These are phyloP conservation scores for Papilio dardanus DNA, from an alignment of 1,140 invertebrate species.

Conservation along the genomic window DNA sequence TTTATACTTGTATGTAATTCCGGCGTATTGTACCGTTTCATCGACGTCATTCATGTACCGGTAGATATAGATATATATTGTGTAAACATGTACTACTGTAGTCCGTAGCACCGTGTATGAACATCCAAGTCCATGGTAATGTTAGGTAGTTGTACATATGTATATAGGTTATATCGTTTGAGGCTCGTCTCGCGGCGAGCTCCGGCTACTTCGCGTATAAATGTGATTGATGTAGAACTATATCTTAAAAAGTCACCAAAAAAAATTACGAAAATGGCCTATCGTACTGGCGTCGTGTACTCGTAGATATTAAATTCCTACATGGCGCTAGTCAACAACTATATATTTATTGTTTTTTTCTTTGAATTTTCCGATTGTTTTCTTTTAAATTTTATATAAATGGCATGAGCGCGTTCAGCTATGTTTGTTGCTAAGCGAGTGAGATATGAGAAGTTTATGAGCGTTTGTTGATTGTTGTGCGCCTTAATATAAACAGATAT, in stretches of 20 bases:
- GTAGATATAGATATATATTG: slow-evolving; percentile 30
- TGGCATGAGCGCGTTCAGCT: slow-evolving; percentile 60
- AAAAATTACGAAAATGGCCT: slow-evolving; percentile 71
- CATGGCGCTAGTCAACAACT: slow-evolving; percentile 53
- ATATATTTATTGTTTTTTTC: slow-evolving; percentile 59
- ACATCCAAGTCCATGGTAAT: slow-evolving; percentile 57
- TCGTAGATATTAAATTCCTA: slow-evolving; percentile 44
- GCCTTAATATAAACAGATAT: slow-evolving; percentile 50
- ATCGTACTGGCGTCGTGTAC: slow-evolving; percentile 48
- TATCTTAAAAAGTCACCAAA: slow-evolving; percentile 67
- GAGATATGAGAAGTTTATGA: slow-evolving; percentile 65
- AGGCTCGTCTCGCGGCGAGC: slow-evolving; percentile 54
- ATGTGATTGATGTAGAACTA: slow-evolving; percentile 64
- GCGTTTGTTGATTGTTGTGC: slow-evolving; percentile 76
- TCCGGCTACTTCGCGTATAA: slow-evolving; percentile 63
- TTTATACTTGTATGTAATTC: background rate
- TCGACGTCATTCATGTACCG: background rate
- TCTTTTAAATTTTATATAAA: slow-evolving; percentile 71
- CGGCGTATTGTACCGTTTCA: background rate
- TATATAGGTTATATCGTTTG: slow-evolving; percentile 59
- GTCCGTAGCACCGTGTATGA: slow-evolving; percentile 40
- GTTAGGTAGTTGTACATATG: slow-evolving; percentile 70
- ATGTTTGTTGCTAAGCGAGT: slow-evolving; percentile 65
- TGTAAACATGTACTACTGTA: slow-evolving; percentile 39
- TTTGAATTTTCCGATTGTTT: slow-evolving; percentile 56